Evolutionary conservation across 2,797 vertebrate species (phyloP), one percentile per base, ranked within the genome.

Genomic region (Taenioides sp.): DNA sequence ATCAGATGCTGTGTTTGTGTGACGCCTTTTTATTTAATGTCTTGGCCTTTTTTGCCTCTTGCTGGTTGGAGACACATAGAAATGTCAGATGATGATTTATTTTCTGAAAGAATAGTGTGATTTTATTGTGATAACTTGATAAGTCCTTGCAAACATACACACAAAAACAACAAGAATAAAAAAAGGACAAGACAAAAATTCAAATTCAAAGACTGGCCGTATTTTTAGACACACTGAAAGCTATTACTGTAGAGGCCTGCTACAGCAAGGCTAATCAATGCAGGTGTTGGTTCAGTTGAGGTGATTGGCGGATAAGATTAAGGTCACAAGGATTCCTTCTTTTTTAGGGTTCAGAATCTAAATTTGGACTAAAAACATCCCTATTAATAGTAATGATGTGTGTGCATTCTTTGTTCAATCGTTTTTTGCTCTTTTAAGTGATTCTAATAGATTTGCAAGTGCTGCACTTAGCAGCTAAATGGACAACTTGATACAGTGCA

Each of bases 171-270:
- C 76, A 80, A 73, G 10, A 43, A 43, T 43, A 9, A 43, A 43
- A 40, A 43, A 43, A 43, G 40, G 40, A 43, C 40, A 43, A 2
- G 11, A 43, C 65, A 25, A 55, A 66, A n/a, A n/a, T n/a, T n/a
- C n/a, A n/a, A 71, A 77, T 54, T 79, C 70, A 37, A 82, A 88
- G 76, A 84, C 50, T 80, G 68, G 75, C 63, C 73, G 70, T 74
- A 88, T 92, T 91, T 91, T 89, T 90, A 82, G 88, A 57, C 40
- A 57, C 40, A 69, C 75, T 91, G 82, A 91, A 92, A 92, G 87
- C 88, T 86, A 78, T 92, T 88, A 90, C 78, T 31, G 83, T 84
- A 80, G 81, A 75, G 79, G 72, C 67, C 75, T 70, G 71, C 79
- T 87, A 80, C 80, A 87, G 72, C 65, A 73, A 76, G 80, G 59